Base-by-base conservation (phyloP, 2,888 invertebrate genomes). In the Mayetiola destructor region DNA sequence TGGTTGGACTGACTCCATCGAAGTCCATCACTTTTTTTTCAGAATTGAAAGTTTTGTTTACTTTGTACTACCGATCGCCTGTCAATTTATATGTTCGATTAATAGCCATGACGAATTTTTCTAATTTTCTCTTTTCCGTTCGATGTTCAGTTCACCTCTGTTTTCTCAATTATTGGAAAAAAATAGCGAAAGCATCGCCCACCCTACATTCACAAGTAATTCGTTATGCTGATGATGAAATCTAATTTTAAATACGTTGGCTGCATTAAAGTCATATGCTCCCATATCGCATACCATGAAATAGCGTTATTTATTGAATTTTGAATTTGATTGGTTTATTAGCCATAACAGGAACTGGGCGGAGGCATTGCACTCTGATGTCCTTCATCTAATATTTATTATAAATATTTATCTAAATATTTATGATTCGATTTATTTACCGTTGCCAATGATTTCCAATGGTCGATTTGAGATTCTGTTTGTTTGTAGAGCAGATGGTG, bases 391-490 rank as follows among this genome's bases (percentile, higher is more conserved):
- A 48, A 48, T 48, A 48, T 27, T 27, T 48, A 48, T 48, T 27
- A 48, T 48, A 48, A 48, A 48, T 48, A 48, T 48, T 48, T 23
- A 48, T 48, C 23, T 48, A 48, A 48, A 48, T 48, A n/a, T n/a
- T n/a, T n/a, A 48, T 48, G 48, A 48, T 48, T 48, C 27, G 48
- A 48, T 48, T 48, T 48, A 27, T 48, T 48, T 48, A 27, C n/a
- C 40, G n/a, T 10, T 18, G n/a, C n/a, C n/a, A n/a, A n/a, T n/a
- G n/a, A n/a, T n/a, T n/a, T n/a, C n/a, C 21, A 21, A 20, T 40
- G 16, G 23, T n/a, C 21, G 36, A 36, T n/a, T 12, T n/a, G 14
- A 36, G 36, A 12, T 12, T n/a, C 12, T 36, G 3, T 5, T 12
- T 36, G 5, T 9, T 36, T 6, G 20, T 39, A 20, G 16, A 20